Conservation (phyloP, 1,140 invertebrate genomes). For the Oncopodura yosiiana region DNA sequence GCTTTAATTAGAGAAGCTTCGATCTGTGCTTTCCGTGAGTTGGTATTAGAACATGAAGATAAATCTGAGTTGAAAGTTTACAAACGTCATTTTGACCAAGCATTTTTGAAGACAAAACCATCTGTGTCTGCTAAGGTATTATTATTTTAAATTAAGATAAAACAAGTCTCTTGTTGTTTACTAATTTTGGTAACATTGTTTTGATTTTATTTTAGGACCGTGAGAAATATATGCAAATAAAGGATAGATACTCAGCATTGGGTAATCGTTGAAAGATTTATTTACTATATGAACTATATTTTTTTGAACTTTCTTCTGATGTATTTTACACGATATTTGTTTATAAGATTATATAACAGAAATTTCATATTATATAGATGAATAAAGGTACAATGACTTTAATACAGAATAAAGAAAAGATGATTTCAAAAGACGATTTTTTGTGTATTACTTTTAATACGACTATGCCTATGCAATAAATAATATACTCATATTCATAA, state of each 20-base stretch:
- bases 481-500: too few species aligned
- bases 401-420: too few species aligned
- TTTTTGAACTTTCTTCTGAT: too few species aligned
- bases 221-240: constrained; percentile 50
- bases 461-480: too few species aligned
- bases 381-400: too few species aligned
- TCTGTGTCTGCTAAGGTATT: constrained; percentile 63
- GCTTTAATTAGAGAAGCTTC: constrained; percentile 75
- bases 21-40: constrained; percentile 60
- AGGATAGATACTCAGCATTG: constrained; percentile 27
- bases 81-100: constrained; percentile 50
- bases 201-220: constrained; percentile 39
- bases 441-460: too few species aligned
- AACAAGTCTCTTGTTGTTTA: not conserved
- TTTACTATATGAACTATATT: too few species aligned
- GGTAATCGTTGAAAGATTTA: too few species aligned
- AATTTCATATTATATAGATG: too few species aligned
- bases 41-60: constrained; percentile 43
- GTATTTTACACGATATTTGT: too few species aligned
- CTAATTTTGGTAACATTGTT: not conserved
- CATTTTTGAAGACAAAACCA: constrained; percentile 64
- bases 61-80: constrained; percentile 42
- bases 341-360: too few species aligned
- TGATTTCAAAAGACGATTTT: too few species aligned
- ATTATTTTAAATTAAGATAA: not conserved